phyloP scores from a whole-genome alignment of 2,797 vertebrate genomes.

The Pelobates cultripes region DNA sequence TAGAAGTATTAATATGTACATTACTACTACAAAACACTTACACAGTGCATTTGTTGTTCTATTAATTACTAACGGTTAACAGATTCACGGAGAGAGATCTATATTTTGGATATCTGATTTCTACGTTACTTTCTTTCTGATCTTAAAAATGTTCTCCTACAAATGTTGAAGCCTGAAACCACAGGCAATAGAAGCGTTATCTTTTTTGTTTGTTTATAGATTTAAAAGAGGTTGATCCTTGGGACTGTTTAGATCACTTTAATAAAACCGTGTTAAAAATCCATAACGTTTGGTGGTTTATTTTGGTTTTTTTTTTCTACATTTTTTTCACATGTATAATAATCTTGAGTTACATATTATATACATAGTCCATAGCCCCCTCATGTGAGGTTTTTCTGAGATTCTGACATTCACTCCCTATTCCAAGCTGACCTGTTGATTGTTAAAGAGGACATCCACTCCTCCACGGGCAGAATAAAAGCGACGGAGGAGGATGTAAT shows the following conservation, averaged over 20 bases:
- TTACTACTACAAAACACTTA: neutral
- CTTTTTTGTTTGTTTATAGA: neutral
- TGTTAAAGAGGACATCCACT: too few relatives aligned
- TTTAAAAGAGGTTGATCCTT: neutral
- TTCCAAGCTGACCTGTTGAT: too few relatives aligned
- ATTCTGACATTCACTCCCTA: too few relatives aligned
- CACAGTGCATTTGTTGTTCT: neutral
- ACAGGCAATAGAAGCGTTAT: neutral
- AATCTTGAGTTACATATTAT: too few relatives aligned
- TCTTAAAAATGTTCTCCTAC: neutral
- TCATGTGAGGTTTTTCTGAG: too few relatives aligned
- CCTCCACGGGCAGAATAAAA: too few relatives aligned
- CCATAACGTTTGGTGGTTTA: too few relatives aligned
- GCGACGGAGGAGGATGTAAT: too few relatives aligned
- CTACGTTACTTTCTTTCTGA: neutral
- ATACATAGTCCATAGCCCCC: too few relatives aligned
- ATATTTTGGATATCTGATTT: constrained; percentile 3
- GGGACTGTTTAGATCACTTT: neutral
- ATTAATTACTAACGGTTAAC: neutral
- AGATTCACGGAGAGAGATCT: neutral
- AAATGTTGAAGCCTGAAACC: neutral
- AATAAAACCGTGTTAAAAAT: neutral
- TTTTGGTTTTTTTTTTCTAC: too few relatives aligned
- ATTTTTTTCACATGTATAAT: too few relatives aligned
- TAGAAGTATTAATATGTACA: neutral